phyloP scores from a whole-genome alignment of 1,140 invertebrate species.

The Plectus sambesii region DNA sequence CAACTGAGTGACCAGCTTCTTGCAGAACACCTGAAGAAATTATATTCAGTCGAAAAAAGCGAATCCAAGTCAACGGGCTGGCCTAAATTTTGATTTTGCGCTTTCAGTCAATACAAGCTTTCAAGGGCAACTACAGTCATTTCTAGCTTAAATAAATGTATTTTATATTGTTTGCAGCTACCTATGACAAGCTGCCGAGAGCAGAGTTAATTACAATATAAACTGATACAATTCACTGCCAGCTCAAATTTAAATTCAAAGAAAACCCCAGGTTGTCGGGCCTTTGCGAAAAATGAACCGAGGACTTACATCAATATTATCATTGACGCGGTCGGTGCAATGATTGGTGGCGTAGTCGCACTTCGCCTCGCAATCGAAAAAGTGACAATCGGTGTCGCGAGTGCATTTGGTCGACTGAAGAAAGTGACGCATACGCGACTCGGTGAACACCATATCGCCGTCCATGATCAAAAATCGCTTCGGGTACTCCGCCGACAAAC shows the following conservation, averaged over 20 bases:
- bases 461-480: constrained; percentile 45
- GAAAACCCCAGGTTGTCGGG: too few species aligned
- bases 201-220: too few species aligned
- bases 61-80: too few species aligned
- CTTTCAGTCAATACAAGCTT: too few species aligned
- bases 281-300: constrained; percentile 3
- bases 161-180: too few species aligned
- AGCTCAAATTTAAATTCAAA: too few species aligned
- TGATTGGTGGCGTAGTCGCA: constrained; percentile 27
- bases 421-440: constrained; percentile 31
- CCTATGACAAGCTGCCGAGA: too few species aligned
- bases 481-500: constrained; percentile 42
- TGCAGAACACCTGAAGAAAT: constrained; percentile 42
- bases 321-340: constrained; percentile 33
- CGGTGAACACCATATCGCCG: constrained; percentile 41
- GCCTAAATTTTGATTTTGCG: too few species aligned
- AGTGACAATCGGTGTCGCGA: constrained; percentile 31
- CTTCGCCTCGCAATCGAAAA: constrained; percentile 31
- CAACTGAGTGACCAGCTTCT: constrained; percentile 36
- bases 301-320: constrained; percentile 40
- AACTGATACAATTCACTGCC: too few species aligned
- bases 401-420: constrained; percentile 26
- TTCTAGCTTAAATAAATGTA: too few species aligned
- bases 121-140: too few species aligned
- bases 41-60: too few species aligned